phyloP scores from a whole-genome alignment of 2,888 invertebrate species.

The Vanessa cardui region DNA sequence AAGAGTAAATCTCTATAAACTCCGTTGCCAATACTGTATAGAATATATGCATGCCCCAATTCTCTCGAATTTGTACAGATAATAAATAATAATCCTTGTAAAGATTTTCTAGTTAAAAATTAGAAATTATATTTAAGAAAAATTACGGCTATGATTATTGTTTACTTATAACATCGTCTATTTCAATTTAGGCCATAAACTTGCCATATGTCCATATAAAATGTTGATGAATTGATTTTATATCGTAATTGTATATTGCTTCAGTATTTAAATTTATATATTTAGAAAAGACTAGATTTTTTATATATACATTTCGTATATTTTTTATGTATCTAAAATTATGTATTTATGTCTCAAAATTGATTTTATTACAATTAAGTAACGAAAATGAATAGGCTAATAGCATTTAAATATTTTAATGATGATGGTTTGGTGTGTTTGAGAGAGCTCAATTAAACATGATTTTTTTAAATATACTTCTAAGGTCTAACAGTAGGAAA shows the following conservation, averaged over 20 bases:
- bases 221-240: not conserved
- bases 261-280: conserved; percentile 4
- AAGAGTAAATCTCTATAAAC: conserved; percentile 36
- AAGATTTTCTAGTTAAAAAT: conserved; percentile 10
- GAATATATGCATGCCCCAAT: conserved; percentile 10
- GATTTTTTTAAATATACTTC: not conserved
- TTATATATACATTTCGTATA: not conserved
- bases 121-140: conserved; percentile 8
- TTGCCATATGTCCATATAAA: conserved; percentile 42
- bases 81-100: conserved; percentile 3
- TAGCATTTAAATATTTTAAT: conserved; percentile 10
- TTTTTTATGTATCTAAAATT: not conserved
- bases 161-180: conserved; percentile 11
- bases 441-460: conserved; percentile 6
- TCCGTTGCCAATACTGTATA: conserved; percentile 20
- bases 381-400: conserved; percentile 11
- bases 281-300: not conserved
- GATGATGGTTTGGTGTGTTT: not conserved
- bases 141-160: conserved; percentile 33
- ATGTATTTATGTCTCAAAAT: not conserved
- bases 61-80: conserved; percentile 25
- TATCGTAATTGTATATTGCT: not conserved
- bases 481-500: not conserved
- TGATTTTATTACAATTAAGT: not conserved
- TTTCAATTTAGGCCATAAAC: conserved; percentile 39